Conservation (phyloP, 2,888 invertebrate genomes). For the Eupithecia dodoneata region DNA sequence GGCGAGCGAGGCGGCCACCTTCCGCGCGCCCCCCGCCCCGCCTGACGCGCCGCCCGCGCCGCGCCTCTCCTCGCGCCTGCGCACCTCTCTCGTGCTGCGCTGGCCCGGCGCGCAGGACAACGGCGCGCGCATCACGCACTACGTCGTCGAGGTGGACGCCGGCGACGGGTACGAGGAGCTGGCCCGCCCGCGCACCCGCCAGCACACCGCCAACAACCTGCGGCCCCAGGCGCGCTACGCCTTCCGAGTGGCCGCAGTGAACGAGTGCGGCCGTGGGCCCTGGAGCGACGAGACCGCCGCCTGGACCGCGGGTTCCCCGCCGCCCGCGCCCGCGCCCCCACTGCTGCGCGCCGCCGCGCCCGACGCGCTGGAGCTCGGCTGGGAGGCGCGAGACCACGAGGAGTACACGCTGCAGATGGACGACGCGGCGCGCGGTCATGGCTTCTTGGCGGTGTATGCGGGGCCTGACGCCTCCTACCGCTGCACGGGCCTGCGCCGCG, state of each 20-base stretch:
- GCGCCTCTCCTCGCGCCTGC: slow-evolving; percentile 88
- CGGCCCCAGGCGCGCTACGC: slow-evolving; percentile 91
- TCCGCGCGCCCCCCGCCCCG: slow-evolving; percentile 92
- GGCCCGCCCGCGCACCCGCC: slow-evolving; percentile 89
- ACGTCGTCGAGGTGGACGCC: slow-evolving; percentile 91
- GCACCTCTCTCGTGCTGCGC: slow-evolving; percentile 88
- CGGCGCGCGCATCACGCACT: slow-evolving; percentile 90
- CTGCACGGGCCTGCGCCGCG: slow-evolving; percentile 88
- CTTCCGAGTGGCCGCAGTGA: slow-evolving; percentile 93
- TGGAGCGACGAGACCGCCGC: slow-evolving; percentile 88
- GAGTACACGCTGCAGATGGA: slow-evolving; percentile 94
- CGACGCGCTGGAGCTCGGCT: slow-evolving; percentile 87
- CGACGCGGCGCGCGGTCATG: slow-evolving; percentile 87
- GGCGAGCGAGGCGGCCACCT: slow-evolving; percentile 90
- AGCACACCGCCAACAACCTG: slow-evolving; percentile 89
- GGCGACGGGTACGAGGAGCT: slow-evolving; percentile 90
- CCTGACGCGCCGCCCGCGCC: slow-evolving; percentile 90
- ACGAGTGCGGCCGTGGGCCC: slow-evolving; percentile 90
- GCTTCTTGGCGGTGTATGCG: slow-evolving; percentile 91
- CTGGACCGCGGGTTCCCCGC: slow-evolving; percentile 92
- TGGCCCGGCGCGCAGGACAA: slow-evolving; percentile 91
- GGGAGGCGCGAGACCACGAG: slow-evolving; percentile 91
- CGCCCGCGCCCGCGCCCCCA: slow-evolving; percentile 91
- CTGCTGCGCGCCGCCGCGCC: slow-evolving; percentile 86
- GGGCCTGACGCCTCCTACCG: slow-evolving; percentile 89